Evolutionary conservation across 1,140 invertebrate genomes (phyloP).

Genomic region (Notospermus geniculatus): DNA sequence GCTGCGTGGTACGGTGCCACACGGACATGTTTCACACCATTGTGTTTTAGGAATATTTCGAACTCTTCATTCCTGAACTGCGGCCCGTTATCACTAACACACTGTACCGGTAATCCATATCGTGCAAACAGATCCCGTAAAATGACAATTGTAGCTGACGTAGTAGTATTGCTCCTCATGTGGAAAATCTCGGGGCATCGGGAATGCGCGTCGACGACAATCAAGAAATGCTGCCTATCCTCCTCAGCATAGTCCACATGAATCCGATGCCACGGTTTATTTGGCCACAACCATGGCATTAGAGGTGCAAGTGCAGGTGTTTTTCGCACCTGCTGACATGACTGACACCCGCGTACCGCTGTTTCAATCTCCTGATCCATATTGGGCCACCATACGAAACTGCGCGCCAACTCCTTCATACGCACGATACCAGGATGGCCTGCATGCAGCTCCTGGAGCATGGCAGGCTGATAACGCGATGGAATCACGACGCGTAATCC

Average conservation of each 20-base stretch:
- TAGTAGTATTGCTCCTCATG: constrained; percentile 19
- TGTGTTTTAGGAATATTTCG: constrained; percentile 15
- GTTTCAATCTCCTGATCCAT: constrained; percentile 25
- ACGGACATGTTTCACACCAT: constrained; percentile 22
- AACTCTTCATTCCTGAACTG: constrained; percentile 28
- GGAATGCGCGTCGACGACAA: constrained; percentile 27
- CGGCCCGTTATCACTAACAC: constrained; percentile 29
- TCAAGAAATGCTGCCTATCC: constrained; percentile 14
- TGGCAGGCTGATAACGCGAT: background rate
- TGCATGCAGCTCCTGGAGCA: constrained; percentile 19
- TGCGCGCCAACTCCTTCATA: constrained; percentile 17
- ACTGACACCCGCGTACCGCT: background rate
- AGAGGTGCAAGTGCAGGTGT: constrained; percentile 19
- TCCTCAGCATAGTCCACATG: constrained; percentile 33
- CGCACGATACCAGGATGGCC: constrained; percentile 16
- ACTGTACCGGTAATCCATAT: constrained; percentile 24
- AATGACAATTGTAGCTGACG: too few relatives aligned
- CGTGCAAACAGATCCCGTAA: constrained; percentile 27
- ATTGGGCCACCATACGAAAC: constrained; percentile 27
- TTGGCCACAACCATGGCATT: constrained; percentile 27
- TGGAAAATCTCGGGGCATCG: constrained; percentile 25
- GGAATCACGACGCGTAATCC: constrained; percentile 19
- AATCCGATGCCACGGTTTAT: constrained; percentile 21
- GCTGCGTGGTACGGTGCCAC: constrained; percentile 20
- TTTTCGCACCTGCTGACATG: constrained; percentile 15